Evolutionary conservation across 2,888 invertebrate genomes (phyloP).

Genomic region (Pseudococcus viburni): DNA sequence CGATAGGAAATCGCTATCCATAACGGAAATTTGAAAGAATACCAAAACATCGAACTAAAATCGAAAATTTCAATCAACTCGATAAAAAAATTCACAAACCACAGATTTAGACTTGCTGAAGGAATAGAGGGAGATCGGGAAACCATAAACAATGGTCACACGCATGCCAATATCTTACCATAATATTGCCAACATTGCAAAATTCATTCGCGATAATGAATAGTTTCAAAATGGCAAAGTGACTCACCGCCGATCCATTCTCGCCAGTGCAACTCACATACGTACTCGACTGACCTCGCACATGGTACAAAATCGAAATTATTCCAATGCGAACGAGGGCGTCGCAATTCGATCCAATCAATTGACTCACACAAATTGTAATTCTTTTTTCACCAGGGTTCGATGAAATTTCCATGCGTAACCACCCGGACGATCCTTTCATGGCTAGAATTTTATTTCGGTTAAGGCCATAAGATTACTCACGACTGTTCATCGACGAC

Average conservation of each 20-base stretch:
- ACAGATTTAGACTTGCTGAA: too few species aligned
- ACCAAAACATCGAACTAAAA: too few species aligned
- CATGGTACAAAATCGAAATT: neutral
- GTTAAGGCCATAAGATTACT: neutral
- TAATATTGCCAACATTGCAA: neutral
- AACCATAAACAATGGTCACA: neutral
- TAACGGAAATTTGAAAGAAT: too few species aligned
- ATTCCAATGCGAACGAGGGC: neutral
- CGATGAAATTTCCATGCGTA: neutral
- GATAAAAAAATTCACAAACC: too few species aligned
- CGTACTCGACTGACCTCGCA: neutral
- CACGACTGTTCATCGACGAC: neutral
- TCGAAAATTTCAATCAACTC: too few species aligned
- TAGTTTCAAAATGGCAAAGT: neutral
- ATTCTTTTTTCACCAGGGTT: neutral
- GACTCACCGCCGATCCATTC: neutral
- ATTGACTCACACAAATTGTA: neutral
- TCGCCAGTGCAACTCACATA: neutral
- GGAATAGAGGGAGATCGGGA: neutral
- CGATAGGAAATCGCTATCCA: too few species aligned
- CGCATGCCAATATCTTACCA: neutral
- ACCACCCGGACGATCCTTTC: neutral
- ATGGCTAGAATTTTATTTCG: neutral
- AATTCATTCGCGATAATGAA: neutral
- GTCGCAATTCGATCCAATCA: neutral